These are phyloP conservation scores for Aethina tumida DNA, from an alignment of 1,140 invertebrate species.

Conservation along the genomic window DNA sequence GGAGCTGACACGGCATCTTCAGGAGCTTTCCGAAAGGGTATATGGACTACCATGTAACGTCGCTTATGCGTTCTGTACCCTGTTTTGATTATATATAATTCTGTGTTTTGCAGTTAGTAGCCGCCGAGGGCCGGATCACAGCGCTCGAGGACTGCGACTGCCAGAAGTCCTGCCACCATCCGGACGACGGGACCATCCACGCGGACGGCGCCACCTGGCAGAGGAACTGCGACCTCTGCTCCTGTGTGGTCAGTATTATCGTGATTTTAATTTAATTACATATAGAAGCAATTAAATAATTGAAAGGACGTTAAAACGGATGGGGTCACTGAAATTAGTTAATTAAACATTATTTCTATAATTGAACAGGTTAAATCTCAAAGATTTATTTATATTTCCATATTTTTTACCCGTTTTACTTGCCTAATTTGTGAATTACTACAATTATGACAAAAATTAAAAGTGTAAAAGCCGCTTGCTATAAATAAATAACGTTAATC, in stretches of 20 bases:
- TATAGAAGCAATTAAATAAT: no score
- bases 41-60: conserved; percentile 36
- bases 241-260: conserved; percentile 59
- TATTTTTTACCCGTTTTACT: no score
- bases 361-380: not conserved
- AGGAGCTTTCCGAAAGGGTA: conserved; percentile 62
- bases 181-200: conserved; percentile 59
- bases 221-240: conserved; percentile 69
- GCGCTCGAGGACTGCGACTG: conserved; percentile 81
- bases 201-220: conserved; percentile 75
- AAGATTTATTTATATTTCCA: no score
- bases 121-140: conserved; percentile 62
- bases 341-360: no score
- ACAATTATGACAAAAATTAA: no score
- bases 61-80: conserved; percentile 29
- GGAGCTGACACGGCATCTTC: conserved; percentile 52
- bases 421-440: no score
- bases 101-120: conserved; percentile 55
- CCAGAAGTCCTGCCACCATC: conserved; percentile 73
- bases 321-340: no score
- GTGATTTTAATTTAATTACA: conserved; percentile 1
- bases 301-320: no score
- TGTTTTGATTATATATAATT: conserved; percentile 35
- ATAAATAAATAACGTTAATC: no score
- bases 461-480: no score